phyloP scores from a whole-genome alignment of 2,888 invertebrate genomes.

The Acheta domesticus region DNA sequence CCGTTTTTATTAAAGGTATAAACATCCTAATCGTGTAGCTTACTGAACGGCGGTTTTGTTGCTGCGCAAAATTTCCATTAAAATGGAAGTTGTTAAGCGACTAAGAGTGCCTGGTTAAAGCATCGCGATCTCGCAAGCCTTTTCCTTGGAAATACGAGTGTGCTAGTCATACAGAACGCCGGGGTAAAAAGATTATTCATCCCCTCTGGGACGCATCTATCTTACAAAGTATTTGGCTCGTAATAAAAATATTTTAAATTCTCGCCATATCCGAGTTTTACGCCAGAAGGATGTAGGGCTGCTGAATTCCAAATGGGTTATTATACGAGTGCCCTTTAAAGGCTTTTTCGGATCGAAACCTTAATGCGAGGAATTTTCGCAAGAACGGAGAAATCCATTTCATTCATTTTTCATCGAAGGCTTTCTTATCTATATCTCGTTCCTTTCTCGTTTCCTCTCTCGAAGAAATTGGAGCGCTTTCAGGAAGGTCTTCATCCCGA shows the following conservation, averaged over 20 bases:
- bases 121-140: background rate
- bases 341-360: background rate
- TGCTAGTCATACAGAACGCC: background rate
- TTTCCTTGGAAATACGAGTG: too few relatives aligned
- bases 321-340: background rate
- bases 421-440: too few relatives aligned
- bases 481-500: too few relatives aligned
- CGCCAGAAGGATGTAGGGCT: background rate
- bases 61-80: background rate
- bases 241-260: background rate
- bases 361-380: too few relatives aligned
- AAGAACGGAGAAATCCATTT: background rate
- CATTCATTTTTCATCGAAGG: background rate
- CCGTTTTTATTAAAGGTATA: background rate
- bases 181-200: background rate
- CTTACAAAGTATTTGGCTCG: background rate
- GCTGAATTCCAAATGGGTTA: background rate
- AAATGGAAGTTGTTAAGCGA: background rate
- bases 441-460: too few relatives aligned
- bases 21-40: conserved; percentile 1
- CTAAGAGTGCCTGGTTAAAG: background rate
- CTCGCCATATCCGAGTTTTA: background rate
- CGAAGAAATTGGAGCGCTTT: too few relatives aligned
- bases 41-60: background rate
- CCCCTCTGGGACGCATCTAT: background rate